These are phyloP conservation scores for Monodelphis domestica DNA, from an alignment of 2,797 vertebrate genomes.

Conservation along the genomic window DNA sequence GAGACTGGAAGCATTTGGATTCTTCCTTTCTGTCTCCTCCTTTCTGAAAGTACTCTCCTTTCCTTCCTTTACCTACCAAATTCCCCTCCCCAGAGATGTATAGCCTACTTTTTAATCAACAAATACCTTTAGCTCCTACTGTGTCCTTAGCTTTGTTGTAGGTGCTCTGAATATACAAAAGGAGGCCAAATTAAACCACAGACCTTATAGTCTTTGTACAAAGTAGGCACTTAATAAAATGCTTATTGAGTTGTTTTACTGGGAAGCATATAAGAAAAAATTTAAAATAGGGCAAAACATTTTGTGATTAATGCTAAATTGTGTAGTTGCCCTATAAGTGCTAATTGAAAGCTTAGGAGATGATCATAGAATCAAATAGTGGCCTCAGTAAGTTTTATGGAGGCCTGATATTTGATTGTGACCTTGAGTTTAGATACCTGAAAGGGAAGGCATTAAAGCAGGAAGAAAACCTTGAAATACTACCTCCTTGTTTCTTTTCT, in stretches of 20 bases:
- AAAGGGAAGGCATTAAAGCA: neutral
- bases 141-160: neutral
- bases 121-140: neutral
- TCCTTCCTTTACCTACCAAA: too few species aligned
- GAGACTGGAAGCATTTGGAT: too few species aligned
- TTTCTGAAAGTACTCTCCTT: too few species aligned
- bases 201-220: neutral
- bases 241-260: neutral
- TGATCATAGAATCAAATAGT: neutral
- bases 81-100: too few species aligned
- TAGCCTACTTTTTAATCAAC: too few species aligned
- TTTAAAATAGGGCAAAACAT: neutral
- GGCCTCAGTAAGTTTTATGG: neutral
- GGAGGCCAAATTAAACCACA: neutral
- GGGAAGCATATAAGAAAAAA: neutral
- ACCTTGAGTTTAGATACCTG: constrained; percentile 4
- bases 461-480: neutral
- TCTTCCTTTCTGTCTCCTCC: too few species aligned
- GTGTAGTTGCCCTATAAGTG: neutral
- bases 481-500: neutral
- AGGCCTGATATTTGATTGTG: neutral
- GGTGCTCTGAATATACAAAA: neutral
- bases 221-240: neutral
- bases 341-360: neutral
- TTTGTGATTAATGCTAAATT: neutral